Evolutionary conservation across 53 echinoderm and acorn worm species (phyloP), one percentile per base, ranked within the genome.

Genomic region (Holothuria scabra): DNA sequence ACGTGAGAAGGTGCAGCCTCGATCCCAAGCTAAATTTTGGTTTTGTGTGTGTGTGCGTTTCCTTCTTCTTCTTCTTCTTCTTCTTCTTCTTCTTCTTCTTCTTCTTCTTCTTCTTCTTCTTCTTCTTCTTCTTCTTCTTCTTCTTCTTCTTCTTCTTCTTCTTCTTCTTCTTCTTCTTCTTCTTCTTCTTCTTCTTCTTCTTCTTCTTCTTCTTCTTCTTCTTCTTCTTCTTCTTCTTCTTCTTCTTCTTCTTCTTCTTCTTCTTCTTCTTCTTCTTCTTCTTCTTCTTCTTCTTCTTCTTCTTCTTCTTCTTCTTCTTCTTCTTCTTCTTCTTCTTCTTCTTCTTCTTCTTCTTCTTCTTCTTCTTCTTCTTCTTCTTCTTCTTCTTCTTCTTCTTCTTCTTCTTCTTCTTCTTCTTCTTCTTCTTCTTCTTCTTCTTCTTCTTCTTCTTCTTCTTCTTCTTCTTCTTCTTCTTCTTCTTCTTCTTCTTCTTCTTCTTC

Each of bases 151-250:
- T 26, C 74, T 72, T 26, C 74, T 72, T 26, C 74, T 72, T 26
- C 74, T 72, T 26, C 74, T 72, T 26, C 34, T 72, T 26, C 74
- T 72, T 26, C 74, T 72, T 26, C 74, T 72, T 26, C 74, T 72
- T 26, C 74, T 72, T 26, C 74, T 72, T 12, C 28, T 29, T 37
- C 71, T 29, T 37, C 28, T 71, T 19, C 28, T 71, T 37, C 71
- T 71, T 37, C 71, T 71, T 19, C 71, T 71, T 37, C 71, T 71
- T 37, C 71, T 71, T 29, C 71, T 71, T 37, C 71, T 71, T 37
- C 71, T 71, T 37, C 71, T 71, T 37, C 71, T 71, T 37, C 71
- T 71, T 37, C 71, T 71, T 37, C 71, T 71, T 37, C 71, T 71
- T 37, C 71, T 71, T 37, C 71, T 71, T 37, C 71, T 71, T 37